Evolutionary conservation across 1,140 invertebrate genomes (phyloP).

Genomic region (Aphelinus certus): DNA sequence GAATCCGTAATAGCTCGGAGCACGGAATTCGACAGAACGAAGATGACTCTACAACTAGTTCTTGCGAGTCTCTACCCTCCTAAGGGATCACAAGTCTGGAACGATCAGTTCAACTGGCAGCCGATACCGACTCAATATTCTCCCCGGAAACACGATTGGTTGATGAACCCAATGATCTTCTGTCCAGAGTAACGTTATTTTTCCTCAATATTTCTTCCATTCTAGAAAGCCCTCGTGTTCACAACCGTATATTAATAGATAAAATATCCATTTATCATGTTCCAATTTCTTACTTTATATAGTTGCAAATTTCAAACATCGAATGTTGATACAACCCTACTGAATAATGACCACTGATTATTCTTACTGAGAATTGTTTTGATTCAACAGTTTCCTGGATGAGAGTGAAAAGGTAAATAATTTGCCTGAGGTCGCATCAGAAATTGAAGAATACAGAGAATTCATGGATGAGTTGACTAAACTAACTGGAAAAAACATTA

Average conservation of each 20-base stretch:
- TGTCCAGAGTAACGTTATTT: conserved; percentile 26
- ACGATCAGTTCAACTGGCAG: conserved; percentile 52
- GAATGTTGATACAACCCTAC: no score
- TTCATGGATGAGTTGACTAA: conserved; percentile 46
- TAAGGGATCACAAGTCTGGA: conserved; percentile 46
- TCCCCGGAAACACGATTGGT: background rate
- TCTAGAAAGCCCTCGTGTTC: no score
- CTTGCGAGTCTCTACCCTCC: conserved; percentile 57
- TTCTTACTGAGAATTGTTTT: no score
- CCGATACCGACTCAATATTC: conserved; percentile 51
- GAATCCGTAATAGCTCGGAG: conserved; percentile 65
- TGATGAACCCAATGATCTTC: no score
- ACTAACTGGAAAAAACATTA: conserved; percentile 49
- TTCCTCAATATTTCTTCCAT: no score
- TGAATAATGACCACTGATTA: no score
- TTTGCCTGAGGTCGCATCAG: background rate
- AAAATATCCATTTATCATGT: no score
- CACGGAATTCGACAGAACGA: conserved; percentile 69
- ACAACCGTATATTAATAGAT: no score
- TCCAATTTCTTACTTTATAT: no score
- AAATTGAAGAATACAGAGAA: conserved; percentile 31
- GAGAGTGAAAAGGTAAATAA: background rate
- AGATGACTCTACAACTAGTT: conserved; percentile 62
- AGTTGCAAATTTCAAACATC: no score
- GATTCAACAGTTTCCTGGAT: background rate